Base-by-base conservation (phyloP, 2,888 invertebrate species). In the Sialis fuliginosa region DNA sequence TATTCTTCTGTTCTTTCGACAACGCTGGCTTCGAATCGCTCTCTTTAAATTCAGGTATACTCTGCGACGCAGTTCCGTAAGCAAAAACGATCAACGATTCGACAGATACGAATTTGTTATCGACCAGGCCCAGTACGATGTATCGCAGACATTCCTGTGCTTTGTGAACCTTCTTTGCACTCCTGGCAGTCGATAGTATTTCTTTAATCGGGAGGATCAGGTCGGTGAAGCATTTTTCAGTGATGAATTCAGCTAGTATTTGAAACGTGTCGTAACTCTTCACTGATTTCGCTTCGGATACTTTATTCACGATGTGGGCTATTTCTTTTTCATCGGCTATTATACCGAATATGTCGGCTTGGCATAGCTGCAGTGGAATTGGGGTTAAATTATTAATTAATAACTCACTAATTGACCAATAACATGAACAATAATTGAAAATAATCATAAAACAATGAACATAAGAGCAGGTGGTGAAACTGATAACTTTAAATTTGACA, bases 271-370 rank as follows among this genome's bases (percentile, higher is more conserved):
- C 81, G 54, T 77, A 90, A 57, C 91, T 90, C 63, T 91, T 93
- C 42, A 84, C 78, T 0, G 81, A 77, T 58, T 82, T 83, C 0
- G 88, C 88, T 68, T 89, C 88, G 0, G 82, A 78, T 1, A 81
- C 77, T 62, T 89, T 89, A 8, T 77, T 75, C 6, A 79, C 78
- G 31, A 96, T 79, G 58, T 87, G 86, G 0, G 77, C 75, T 0
- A 95, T 79, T 65, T 93, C 89, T 62, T 95, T 96, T 63, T 97
- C 96, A 59, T 93, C 93, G 0, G 85, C 80, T 5, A 85, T 69
- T 9, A 76, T 71, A 0, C 92, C 92, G 60, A 96, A 96, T 37
- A 96, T 70, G 64, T 97, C 96, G 50, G 84, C 79, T 40, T 79
- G 75, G 53, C 90, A 90, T 5, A 93, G 66, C 74, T 79, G 55